phyloP scores from a whole-genome alignment of 1,140 invertebrate genomes.

The Temnothorax longispinosus region DNA sequence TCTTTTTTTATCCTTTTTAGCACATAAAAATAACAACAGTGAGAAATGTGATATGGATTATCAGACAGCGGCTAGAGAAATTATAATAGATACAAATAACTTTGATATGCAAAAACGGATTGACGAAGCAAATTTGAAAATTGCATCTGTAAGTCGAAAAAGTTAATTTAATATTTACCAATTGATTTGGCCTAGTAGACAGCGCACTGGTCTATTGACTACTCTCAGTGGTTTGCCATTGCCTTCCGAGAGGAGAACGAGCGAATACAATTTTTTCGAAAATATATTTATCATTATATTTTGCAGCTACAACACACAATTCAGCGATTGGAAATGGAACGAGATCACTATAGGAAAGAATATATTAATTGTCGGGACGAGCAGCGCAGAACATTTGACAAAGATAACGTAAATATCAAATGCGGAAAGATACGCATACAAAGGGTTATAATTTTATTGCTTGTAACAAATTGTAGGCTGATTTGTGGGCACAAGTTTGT shows the following conservation, averaged over 20 bases:
- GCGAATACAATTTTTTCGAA: no score
- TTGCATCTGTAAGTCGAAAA: constrained; percentile 63
- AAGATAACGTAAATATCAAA: constrained; percentile 81
- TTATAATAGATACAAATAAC: constrained; percentile 42
- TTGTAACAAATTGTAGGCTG: constrained; percentile 36
- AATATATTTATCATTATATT: neutral
- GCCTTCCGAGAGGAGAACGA: no score
- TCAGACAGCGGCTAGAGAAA: constrained; percentile 12
- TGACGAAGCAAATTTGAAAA: constrained; percentile 67
- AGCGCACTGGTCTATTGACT: no score
- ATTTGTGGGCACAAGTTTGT: constrained; percentile 80
- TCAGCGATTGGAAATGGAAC: constrained; percentile 83
- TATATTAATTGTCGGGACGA: constrained; percentile 83
- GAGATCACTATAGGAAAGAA: constrained; percentile 86
- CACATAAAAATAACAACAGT: constrained; percentile 4
- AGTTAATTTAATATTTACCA: neutral
- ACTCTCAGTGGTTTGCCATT: no score
- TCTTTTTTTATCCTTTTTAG: constrained; percentile 2
- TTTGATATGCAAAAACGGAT: constrained; percentile 65
- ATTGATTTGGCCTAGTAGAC: no score
- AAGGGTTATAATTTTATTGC: constrained; percentile 68
- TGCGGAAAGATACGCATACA: constrained; percentile 72
- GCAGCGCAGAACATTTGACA: constrained; percentile 76
- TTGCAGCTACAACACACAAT: constrained; percentile 78
- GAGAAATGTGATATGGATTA: neutral